Conservation (phyloP, 1,140 invertebrate genomes). For the Chionoecetes opilio region DNA sequence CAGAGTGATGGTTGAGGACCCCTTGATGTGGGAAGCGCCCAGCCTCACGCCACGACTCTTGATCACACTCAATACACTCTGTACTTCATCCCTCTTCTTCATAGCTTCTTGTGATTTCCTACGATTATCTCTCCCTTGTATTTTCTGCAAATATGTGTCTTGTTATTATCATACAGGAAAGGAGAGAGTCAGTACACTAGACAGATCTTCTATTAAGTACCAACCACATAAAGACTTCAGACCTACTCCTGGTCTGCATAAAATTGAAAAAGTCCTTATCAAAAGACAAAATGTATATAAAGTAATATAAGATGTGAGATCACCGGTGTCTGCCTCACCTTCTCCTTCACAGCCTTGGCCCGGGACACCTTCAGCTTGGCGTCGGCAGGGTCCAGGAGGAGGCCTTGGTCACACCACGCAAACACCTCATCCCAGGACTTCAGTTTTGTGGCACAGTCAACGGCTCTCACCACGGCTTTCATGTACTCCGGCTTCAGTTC, state of each 20-base stretch:
- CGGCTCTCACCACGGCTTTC: constrained; percentile 91
- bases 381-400: constrained; percentile 86
- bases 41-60: constrained; percentile 85
- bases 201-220: too few relatives aligned
- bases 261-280: too few relatives aligned
- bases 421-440: constrained; percentile 90
- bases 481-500: constrained; percentile 90
- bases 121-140: constrained; percentile 83
- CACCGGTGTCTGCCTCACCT: constrained; percentile 83
- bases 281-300: too few relatives aligned
- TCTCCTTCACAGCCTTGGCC: constrained; percentile 86
- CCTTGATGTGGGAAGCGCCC: constrained; percentile 46
- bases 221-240: too few relatives aligned
- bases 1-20: constrained; percentile 72
- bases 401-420: constrained; percentile 89
- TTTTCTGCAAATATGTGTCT: constrained; percentile 82
- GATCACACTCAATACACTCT: constrained; percentile 86
- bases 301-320: too few relatives aligned
- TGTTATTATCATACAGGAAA: too few relatives aligned
- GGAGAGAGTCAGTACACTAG: too few relatives aligned
- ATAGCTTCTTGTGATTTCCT: constrained; percentile 83
- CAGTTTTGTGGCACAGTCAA: constrained; percentile 89
- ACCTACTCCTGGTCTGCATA: too few relatives aligned
- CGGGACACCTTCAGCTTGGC: constrained; percentile 86
- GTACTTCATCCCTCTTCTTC: constrained; percentile 86